These are phyloP conservation scores for Psilopogon haemacephalus DNA, from an alignment of 2,113 vertebrate genomes.

Conservation along the genomic window DNA sequence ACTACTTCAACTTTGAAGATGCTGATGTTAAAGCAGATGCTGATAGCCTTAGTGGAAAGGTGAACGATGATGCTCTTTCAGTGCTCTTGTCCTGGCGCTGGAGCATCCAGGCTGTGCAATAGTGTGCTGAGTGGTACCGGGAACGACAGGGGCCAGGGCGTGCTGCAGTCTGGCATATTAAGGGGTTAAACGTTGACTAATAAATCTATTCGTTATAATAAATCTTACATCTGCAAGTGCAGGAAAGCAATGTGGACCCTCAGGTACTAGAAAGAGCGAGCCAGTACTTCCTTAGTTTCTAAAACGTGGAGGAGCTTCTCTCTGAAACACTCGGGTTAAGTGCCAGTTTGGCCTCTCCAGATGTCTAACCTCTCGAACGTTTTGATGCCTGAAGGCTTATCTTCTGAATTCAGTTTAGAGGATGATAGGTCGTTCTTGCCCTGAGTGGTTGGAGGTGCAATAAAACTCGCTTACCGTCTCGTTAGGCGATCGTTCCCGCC, in stretches of 20 bases:
- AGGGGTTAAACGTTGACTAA: background rate
- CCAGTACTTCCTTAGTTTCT: background rate
- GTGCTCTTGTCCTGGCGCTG: background rate
- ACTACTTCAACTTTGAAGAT: background rate
- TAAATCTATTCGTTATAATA: background rate
- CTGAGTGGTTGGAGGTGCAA: background rate
- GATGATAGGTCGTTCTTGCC: background rate
- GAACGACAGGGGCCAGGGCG: background rate
- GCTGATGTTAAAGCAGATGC: background rate
- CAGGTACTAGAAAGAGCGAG: background rate
- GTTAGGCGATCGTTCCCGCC: background rate
- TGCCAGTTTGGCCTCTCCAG: background rate
- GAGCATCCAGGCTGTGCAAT: fast-evolving
- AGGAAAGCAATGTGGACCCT: background rate
- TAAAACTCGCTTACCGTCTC: background rate
- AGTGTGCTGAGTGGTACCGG: fast-evolving
- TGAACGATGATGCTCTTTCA: background rate
- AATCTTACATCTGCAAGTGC: background rate
- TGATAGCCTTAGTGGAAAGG: background rate
- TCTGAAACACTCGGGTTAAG: background rate
- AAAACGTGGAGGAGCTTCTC: background rate
- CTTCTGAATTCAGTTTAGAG: background rate
- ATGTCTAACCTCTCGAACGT: background rate
- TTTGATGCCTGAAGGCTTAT: background rate
- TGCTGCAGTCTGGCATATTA: background rate